Evolutionary conservation across 2,113 vertebrate species (phyloP).

Genomic region (Dromiciops gliroides): DNA sequence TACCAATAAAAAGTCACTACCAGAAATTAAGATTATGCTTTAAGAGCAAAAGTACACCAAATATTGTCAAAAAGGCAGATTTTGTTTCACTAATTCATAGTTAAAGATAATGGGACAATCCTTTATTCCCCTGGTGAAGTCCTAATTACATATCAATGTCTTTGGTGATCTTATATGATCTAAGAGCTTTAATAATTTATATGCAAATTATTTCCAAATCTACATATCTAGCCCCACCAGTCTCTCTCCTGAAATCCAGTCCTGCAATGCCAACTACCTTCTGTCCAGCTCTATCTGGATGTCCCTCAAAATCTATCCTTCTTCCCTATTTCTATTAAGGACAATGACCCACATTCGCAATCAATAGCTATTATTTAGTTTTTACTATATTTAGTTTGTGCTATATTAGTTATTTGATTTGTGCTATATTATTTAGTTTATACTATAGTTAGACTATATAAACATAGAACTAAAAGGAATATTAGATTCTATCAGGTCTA

Average conservation of each 20-base stretch:
- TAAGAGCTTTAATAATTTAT: neutral
- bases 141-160: neutral
- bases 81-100: neutral
- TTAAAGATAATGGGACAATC: conserved; percentile 8
- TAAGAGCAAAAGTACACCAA: neutral
- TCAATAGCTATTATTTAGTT: neutral
- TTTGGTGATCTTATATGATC: neutral
- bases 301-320: neutral
- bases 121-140: neutral
- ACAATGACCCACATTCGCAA: neutral
- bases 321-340: neutral
- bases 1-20: too few relatives aligned
- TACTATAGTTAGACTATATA: neutral
- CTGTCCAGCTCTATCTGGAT: neutral
- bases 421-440: neutral
- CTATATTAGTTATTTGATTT: too few relatives aligned
- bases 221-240: neutral
- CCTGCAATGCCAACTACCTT: neutral
- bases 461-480: neutral
- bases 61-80: conserved; percentile 21
- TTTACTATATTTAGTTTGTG: neutral
- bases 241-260: neutral
- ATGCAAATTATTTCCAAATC: neutral
- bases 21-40: neutral
- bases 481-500: neutral